phyloP scores from a whole-genome alignment of 1,140 invertebrate genomes.

The Halictus rubicundus region DNA sequence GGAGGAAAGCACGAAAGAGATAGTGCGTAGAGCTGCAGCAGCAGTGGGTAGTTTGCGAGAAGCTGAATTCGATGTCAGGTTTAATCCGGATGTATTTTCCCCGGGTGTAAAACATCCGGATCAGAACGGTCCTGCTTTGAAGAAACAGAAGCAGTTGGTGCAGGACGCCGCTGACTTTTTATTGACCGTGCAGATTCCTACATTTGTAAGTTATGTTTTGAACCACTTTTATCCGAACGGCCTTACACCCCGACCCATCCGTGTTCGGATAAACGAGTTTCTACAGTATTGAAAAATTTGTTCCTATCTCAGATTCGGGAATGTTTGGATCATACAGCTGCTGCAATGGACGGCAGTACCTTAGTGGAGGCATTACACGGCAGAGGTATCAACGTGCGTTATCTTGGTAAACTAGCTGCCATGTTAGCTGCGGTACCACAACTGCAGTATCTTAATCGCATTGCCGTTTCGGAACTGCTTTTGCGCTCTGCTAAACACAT shows the following conservation, averaged over 20 bases:
- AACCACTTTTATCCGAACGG: not conserved
- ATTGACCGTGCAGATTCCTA: conserved; percentile 95
- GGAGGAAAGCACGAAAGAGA: conserved; percentile 93
- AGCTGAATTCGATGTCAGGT: conserved; percentile 96
- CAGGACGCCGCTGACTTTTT: conserved; percentile 98
- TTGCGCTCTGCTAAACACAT: conserved; percentile 95
- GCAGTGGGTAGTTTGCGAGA: conserved; percentile 96
- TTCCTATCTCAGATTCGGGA: conserved; percentile 88
- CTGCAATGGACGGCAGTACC: conserved; percentile 97
- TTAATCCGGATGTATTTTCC: conserved; percentile 99
- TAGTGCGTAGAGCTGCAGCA: conserved; percentile 92
- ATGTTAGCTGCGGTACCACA: conserved; percentile 89
- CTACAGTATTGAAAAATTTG: too few relatives aligned
- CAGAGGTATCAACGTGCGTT: conserved; percentile 97
- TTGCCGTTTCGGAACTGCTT: conserved; percentile 93
- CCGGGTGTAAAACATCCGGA: conserved; percentile 93
- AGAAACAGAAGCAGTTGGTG: conserved; percentile 93
- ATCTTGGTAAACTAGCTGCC: conserved; percentile 93
- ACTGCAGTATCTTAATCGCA: conserved; percentile 93
- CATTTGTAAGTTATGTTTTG: conserved; percentile 87
- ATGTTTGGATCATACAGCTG: conserved; percentile 94
- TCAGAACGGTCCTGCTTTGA: conserved; percentile 84
- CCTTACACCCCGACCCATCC: too few relatives aligned
- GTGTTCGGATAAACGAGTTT: not conserved
- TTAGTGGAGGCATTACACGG: conserved; percentile 96